Base-by-base conservation (phyloP, 1,140 invertebrate species). In the Varroa destructor region DNA sequence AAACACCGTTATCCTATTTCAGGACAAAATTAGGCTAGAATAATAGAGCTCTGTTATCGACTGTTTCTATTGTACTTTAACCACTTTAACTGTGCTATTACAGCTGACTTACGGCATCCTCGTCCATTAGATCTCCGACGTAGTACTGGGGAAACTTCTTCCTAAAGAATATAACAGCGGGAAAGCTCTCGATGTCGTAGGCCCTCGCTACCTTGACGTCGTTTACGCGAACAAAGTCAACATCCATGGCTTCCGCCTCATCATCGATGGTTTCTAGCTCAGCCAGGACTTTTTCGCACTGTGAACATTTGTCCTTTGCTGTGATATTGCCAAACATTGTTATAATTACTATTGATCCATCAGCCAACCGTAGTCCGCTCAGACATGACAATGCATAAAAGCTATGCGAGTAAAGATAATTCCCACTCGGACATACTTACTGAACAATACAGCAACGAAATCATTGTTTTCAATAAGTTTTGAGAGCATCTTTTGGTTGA, bases 241-340 rank as follows among this genome's bases (percentile, higher is more conserved):
- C 93, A 74, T 91, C 88, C 78, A 90, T 87, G 77, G 90, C 88
- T 81, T 93, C 90, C 78, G 90, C 93, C 77, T 93, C 90, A 77
- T 94, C 90, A 77, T 94, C 91, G 77, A 96, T 94, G 75, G 93
- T 93, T 80, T 96, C 92, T 56, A 96, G 78, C 80, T 94, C 91
- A 76, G 86, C 86, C 0, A 95, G 82, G 72, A 94, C 93, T 77
- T 90, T 90, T 75, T 89, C 88, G 56, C 89, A 89, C 77, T 90
- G 90, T 76, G 92, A 91, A 77, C 92, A 90, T 6, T 87, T 87
- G 81, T 93, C 90, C 77, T 89, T 87, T 78, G 91, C 89, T 91
- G 77, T 10, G 80, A 80, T 25, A 75, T 51, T 8, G 46, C 3
- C 57, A 64, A 54, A 43, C 43, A 56, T 72, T 42, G 71, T 57